Conservation (phyloP, 2,888 invertebrate species). For the Melolontha melolontha region DNA sequence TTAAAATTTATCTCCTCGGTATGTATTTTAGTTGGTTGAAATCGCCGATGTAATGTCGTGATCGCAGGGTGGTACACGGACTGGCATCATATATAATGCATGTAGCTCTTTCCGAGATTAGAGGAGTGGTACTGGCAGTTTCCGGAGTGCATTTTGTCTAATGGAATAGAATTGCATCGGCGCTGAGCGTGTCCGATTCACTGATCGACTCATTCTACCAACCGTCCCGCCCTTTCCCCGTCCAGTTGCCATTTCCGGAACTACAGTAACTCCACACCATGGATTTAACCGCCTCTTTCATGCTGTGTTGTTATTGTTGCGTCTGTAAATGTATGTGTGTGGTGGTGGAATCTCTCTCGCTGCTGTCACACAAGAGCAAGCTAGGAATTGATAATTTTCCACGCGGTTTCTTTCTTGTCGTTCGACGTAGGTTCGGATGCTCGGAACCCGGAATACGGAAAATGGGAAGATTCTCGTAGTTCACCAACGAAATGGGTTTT, state of each 20-base stretch:
- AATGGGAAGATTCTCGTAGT: slow-evolving; percentile 52
- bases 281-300: no score
- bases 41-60: slow-evolving; percentile 14
- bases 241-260: neutral
- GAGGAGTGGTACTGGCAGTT: slow-evolving; percentile 31
- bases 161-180: slow-evolving; percentile 52
- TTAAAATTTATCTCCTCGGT: slow-evolving; percentile 8
- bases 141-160: slow-evolving; percentile 48
- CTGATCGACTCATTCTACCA: slow-evolving; percentile 50
- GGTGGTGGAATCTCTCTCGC: no score
- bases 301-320: no score
- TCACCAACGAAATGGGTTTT: slow-evolving; percentile 55
- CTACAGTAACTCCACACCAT: no score
- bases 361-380: slow-evolving; percentile 47
- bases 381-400: slow-evolving; percentile 77
- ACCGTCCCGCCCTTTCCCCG: slow-evolving; percentile 2
- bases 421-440: slow-evolving; percentile 27
- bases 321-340: no score
- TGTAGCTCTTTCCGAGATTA: slow-evolving; percentile 37
- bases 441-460: slow-evolving; percentile 56
- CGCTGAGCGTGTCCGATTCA: slow-evolving; percentile 51
- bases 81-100: slow-evolving; percentile 38
- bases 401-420: slow-evolving; percentile 73
- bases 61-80: neutral
- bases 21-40: neutral